Conservation (phyloP, 2,113 vertebrate species). For the Arvicanthis niloticus region DNA sequence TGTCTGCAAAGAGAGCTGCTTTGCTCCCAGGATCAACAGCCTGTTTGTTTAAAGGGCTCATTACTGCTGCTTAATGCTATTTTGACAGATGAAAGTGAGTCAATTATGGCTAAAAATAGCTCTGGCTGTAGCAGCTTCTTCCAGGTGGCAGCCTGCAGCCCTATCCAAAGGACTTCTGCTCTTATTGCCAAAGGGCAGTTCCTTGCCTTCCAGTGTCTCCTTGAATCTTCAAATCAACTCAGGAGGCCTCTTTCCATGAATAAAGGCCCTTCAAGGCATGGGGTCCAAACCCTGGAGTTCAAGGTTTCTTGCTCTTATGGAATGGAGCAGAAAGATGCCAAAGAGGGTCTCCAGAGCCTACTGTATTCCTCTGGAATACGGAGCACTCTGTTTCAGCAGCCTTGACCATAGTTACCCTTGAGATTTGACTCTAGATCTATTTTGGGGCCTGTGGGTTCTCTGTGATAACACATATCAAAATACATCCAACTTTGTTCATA, state of each 20-base stretch:
- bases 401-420: fast-evolving
- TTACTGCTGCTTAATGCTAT: conserved; percentile 87
- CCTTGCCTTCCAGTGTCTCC: neutral
- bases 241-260: neutral
- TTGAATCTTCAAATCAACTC: neutral
- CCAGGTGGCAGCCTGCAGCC: conserved; percentile 48
- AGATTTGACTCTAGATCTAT: neutral
- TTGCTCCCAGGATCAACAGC: conserved; percentile 83
- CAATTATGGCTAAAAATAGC: conserved; percentile 86
- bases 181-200: neutral
- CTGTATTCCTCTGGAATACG: neutral
- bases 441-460: neutral
- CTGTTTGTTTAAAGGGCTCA: conserved; percentile 88
- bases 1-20: conserved; percentile 68
- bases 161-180: conserved; percentile 33
- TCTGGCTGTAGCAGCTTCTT: conserved; percentile 24
- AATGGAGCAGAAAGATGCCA: neutral
- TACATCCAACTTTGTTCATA: neutral
- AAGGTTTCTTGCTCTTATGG: fast-evolving
- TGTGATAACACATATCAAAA: neutral
- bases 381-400: neutral
- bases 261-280: neutral
- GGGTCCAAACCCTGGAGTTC: neutral
- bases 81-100: conserved; percentile 88
- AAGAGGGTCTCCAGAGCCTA: neutral